phyloP scores from a whole-genome alignment of 2,113 vertebrate genomes.

The Coptodon rendalli region DNA sequence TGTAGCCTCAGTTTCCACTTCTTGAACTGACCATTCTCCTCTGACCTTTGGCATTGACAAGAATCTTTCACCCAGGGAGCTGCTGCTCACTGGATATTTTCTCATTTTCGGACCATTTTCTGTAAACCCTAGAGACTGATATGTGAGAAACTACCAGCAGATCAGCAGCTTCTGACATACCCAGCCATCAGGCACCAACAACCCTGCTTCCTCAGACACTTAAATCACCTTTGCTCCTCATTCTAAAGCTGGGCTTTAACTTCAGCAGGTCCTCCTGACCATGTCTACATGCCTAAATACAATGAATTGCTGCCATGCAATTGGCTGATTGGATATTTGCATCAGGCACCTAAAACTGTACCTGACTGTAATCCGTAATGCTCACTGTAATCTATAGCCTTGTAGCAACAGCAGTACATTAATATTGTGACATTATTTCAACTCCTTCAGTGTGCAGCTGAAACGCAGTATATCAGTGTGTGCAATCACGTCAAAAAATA shows the following conservation, averaged over 20 bases:
- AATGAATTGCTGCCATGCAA: not conserved
- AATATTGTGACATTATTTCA: not conserved
- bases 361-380: not conserved
- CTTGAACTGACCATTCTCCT: not conserved
- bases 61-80: not conserved
- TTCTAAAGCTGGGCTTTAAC: not conserved
- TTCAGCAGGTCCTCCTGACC: not conserved
- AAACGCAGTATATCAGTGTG: not conserved
- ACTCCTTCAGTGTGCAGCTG: not conserved
- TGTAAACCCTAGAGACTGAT: not conserved
- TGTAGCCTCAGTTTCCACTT: not conserved
- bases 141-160: not conserved
- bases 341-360: not conserved
- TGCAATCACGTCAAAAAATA: not conserved
- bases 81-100: not conserved
- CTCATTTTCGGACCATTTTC: not conserved
- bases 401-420: not conserved
- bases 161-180: not conserved
- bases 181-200: not conserved
- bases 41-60: not conserved
- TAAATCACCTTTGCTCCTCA: not conserved
- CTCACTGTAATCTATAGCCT: not conserved
- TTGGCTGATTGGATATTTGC: not conserved
- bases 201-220: not conserved
- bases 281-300: not conserved